Conservation (phyloP, 2,888 invertebrate species). For the Deilephila porcellus region DNA sequence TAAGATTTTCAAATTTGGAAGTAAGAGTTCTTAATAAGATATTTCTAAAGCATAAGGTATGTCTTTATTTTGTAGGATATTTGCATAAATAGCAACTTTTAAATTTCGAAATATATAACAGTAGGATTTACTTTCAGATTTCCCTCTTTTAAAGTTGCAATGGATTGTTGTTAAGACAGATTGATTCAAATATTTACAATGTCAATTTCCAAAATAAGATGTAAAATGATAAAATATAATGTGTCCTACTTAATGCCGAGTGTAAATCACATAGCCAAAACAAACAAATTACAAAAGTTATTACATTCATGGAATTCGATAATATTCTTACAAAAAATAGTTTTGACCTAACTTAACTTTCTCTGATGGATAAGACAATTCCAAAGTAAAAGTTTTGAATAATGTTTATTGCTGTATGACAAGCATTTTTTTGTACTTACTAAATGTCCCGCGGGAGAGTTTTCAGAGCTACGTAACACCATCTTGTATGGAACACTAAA, state of each 20-base stretch:
- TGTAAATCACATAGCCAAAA: background rate
- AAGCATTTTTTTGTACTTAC: constrained; percentile 72
- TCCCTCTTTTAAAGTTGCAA: too few species aligned
- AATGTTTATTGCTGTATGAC: constrained; percentile 14
- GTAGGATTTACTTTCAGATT: too few species aligned
- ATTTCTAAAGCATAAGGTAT: too few species aligned
- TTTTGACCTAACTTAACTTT: background rate
- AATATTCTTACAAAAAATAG: background rate
- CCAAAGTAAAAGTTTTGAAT: constrained; percentile 10
- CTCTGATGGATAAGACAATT: constrained; percentile 9
- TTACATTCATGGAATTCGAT: background rate
- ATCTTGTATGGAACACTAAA: constrained; percentile 88
- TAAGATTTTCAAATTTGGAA: too few species aligned
- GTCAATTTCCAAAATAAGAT: background rate
- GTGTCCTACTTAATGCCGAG: constrained; percentile 6
- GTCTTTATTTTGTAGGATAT: too few species aligned
- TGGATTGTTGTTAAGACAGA: background rate
- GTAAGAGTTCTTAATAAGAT: too few species aligned
- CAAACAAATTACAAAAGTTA: background rate
- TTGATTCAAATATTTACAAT: background rate
- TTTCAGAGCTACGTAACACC: constrained; percentile 90
- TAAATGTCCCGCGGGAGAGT: constrained; percentile 90
- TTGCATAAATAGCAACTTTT: too few species aligned
- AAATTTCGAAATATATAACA: too few species aligned
- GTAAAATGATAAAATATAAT: too few species aligned